Percentiles rank a stretch among this genome's conserved stretches.
These are phyloP conservation scores for Chitala chitala DNA, from an alignment of 2,113 vertebrate genomes.

Conservation along the genomic window DNA sequence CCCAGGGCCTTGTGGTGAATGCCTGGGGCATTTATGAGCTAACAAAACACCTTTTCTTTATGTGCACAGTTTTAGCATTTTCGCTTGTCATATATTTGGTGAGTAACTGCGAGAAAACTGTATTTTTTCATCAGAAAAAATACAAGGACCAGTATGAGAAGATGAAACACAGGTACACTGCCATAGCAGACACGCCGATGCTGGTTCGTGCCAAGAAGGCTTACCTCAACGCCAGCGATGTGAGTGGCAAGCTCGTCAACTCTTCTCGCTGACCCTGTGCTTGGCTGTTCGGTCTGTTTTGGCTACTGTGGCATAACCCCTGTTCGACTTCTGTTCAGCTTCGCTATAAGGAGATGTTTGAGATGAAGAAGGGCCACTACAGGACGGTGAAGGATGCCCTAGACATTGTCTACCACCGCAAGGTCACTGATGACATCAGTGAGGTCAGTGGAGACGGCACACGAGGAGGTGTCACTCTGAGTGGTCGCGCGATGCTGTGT, in stretches of 20 bases:
- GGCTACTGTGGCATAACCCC: background rate
- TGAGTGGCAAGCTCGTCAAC: conserved; percentile 57
- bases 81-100: too few species aligned
- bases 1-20: background rate
- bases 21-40: background rate
- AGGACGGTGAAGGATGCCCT: conserved; percentile 87
- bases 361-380: conserved; percentile 84
- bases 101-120: too few species aligned
- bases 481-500: background rate
- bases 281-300: background rate
- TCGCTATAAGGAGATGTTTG: conserved; percentile 96
- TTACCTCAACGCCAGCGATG: conserved; percentile 93
- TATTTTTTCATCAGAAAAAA: too few species aligned
- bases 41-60: too few species aligned
- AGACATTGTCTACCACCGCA: conserved; percentile 85
- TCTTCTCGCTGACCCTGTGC: background rate
- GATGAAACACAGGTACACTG: conserved; percentile 91
- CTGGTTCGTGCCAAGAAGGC: conserved; percentile 86
- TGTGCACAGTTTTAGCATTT: too few species aligned
- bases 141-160: conserved; percentile 94
- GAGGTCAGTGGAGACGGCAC: conserved; percentile 61
- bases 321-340: conserved; percentile 59
- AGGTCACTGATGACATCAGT: conserved; percentile 91
- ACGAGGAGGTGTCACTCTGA: too few species aligned
- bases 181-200: conserved; percentile 81